phyloP scores from a whole-genome alignment of 2,888 invertebrate species.

The Eristalinus aeneus region DNA sequence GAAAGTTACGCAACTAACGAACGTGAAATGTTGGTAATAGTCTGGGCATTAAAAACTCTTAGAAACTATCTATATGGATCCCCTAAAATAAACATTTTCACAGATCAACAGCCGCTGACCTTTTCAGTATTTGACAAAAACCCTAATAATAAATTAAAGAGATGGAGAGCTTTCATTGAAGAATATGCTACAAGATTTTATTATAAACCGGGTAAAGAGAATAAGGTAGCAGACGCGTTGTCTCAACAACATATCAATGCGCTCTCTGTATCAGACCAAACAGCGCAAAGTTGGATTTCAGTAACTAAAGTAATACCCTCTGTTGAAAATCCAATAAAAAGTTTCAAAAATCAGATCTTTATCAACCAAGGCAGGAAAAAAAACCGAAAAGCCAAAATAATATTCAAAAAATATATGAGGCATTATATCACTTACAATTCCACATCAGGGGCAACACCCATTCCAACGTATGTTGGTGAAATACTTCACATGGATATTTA shows the following conservation, averaged over 20 bases:
- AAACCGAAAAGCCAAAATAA: constrained; percentile 10
- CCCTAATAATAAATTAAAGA: neutral
- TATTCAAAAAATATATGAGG: constrained; percentile 23
- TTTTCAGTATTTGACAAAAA: constrained; percentile 38
- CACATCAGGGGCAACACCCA: constrained; percentile 8
- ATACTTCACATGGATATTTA: constrained; percentile 20
- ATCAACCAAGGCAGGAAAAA: neutral
- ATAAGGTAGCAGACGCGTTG: constrained; percentile 33
- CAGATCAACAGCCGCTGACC: neutral
- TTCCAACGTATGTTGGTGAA: constrained; percentile 17
- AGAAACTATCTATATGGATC: no score
- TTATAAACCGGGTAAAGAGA: constrained; percentile 4
- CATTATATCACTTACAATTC: constrained; percentile 9
- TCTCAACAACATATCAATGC: constrained; percentile 5
- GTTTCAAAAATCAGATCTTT: constrained; percentile 17
- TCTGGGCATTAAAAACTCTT: neutral
- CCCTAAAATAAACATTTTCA: neutral
- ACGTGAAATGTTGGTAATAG: constrained; percentile 32
- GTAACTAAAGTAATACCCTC: neutral
- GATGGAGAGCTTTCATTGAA: constrained; percentile 3
- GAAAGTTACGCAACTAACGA: constrained; percentile 38
- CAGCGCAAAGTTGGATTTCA: neutral
- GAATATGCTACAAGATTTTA: neutral
- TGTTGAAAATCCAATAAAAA: constrained; percentile 11
- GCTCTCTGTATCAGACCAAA: neutral